A percentile compares a stretch with the other conserved stretches of the same genome.
phyloP scores from a whole-genome alignment of 2,113 vertebrate genomes.

The Eclectus roratus region DNA sequence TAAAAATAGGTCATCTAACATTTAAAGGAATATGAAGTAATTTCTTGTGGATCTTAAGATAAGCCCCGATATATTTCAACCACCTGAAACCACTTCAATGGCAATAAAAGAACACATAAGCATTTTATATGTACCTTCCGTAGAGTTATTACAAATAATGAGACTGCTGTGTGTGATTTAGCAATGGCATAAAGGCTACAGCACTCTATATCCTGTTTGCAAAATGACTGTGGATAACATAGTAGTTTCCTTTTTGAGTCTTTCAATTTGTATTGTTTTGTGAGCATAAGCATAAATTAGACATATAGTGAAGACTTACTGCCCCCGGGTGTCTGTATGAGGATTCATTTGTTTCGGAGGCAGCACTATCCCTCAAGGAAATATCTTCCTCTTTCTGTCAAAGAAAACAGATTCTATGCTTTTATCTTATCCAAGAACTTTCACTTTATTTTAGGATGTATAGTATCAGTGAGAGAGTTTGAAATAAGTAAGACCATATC shows the following conservation, averaged over 20 bases:
- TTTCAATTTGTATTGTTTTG: neutral
- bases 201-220: neutral
- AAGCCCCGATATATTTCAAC: neutral
- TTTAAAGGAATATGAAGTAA: neutral
- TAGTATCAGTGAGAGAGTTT: neutral
- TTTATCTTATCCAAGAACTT: neutral
- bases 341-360: neutral
- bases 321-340: slow-evolving; percentile 38
- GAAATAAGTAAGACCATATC: neutral
- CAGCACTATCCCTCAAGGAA: neutral
- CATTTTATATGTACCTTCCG: neutral
- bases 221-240: neutral
- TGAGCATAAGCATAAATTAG: neutral
- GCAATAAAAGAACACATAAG: neutral
- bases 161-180: neutral
- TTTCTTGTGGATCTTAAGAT: neutral
- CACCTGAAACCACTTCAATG: neutral
- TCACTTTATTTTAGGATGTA: neutral
- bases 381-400: neutral
- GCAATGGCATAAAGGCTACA: neutral
- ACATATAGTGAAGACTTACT: slow-evolving; percentile 14
- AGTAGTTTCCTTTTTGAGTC: neutral
- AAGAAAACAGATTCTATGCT: neutral
- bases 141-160: neutral
- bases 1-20: neutral